Evolutionary conservation across 2,888 invertebrate species (phyloP).

Genomic region (Caenorhabditis panamensis): DNA sequence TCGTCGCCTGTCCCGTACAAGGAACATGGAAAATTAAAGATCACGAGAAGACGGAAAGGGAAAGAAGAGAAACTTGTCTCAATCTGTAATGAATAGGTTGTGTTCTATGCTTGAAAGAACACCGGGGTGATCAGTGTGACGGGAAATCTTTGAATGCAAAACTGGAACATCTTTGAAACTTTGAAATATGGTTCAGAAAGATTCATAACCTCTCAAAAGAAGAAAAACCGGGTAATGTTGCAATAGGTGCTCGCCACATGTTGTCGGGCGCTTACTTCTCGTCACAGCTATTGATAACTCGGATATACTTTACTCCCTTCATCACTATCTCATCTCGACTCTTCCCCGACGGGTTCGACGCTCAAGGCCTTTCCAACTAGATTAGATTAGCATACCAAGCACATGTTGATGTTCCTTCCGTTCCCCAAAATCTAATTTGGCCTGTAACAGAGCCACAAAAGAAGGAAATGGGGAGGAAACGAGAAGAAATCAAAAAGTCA

Average conservation of each 20-base stretch:
- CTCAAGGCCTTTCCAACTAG: background rate
- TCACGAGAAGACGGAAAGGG: background rate
- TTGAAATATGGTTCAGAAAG: slow-evolving; percentile 7
- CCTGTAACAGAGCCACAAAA: background rate
- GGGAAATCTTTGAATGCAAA: too few species aligned
- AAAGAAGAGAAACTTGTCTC: background rate
- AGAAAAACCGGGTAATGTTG: slow-evolving; percentile 32
- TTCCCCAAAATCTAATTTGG: background rate
- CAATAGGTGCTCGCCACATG: slow-evolving; percentile 49
- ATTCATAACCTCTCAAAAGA: background rate
- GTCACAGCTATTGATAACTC: slow-evolving; percentile 23
- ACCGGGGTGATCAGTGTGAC: too few species aligned
- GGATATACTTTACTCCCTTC: slow-evolving; percentile 9
- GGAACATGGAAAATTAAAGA: slow-evolving; percentile 33
- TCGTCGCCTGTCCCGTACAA: slow-evolving; percentile 19
- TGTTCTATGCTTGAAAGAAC: background rate
- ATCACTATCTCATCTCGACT: background rate
- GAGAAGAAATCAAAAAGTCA: background rate
- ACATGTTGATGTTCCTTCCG: background rate
- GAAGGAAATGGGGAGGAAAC: slow-evolving; percentile 1
- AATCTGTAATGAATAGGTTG: background rate
- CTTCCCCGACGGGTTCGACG: background rate
- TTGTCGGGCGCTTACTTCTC: slow-evolving; percentile 5
- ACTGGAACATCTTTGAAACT: too few species aligned
- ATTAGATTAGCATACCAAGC: slow-evolving; percentile 21